Conservation (phyloP, 2,113 vertebrate genomes). For the Acinonyx jubatus region DNA sequence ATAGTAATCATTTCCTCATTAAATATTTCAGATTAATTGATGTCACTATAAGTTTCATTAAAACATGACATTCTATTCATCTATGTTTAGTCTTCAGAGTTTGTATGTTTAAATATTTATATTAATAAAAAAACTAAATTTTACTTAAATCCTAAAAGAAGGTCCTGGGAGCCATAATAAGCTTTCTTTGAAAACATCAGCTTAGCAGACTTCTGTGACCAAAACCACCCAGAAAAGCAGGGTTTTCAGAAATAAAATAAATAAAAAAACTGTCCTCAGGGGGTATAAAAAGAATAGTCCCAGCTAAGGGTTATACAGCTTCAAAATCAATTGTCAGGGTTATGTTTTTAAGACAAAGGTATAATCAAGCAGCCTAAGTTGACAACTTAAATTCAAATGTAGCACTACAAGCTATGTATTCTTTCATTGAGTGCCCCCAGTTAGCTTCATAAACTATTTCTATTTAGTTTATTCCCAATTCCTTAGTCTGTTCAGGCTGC, state of each 20-base stretch:
- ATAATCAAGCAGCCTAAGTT: not conserved
- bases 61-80: not conserved
- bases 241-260: not conserved
- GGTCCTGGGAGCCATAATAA: not conserved
- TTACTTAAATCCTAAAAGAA: not conserved
- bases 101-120: conserved; percentile 24
- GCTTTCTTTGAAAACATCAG: not conserved
- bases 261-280: not conserved
- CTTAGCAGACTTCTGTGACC: not conserved
- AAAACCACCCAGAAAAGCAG: not conserved
- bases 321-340: not conserved
- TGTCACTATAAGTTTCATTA: not conserved
- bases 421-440: not conserved
- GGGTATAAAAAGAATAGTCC: not conserved
- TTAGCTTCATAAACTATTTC: not conserved
- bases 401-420: not conserved
- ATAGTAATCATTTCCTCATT: not conserved
- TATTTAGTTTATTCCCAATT: not conserved
- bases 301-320: not conserved
- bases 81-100: not conserved
- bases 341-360: conserved; percentile 17
- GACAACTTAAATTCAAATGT: not conserved
- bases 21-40: conserved; percentile 25
- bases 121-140: conserved; percentile 13
- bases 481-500: not conserved